A percentile compares a stretch with the other conserved stretches of the same genome.
phyloP scores from a whole-genome alignment of 2,797 vertebrate genomes.

The Taenioides sp. region DNA sequence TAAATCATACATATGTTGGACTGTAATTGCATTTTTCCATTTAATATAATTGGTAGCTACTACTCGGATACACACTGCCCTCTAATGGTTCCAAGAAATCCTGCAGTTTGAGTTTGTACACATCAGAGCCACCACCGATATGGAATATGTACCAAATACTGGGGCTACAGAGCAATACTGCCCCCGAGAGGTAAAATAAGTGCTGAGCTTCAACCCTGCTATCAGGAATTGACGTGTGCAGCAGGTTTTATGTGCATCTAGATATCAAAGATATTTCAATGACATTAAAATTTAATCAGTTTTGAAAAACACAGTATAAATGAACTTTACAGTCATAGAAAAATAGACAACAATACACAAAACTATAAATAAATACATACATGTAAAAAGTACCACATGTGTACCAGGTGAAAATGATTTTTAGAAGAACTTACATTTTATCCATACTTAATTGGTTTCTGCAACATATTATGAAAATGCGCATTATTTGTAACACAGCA shows the following conservation, averaged over 20 bases:
- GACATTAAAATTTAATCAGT: not conserved
- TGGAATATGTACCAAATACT: not conserved
- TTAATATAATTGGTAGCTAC: not conserved
- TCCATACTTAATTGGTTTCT: not conserved
- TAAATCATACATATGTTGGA: conserved; percentile 2
- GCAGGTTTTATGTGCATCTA: not conserved
- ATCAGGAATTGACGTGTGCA: not conserved
- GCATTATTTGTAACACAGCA: conserved; percentile 1
- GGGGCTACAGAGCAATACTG: conserved; percentile 1
- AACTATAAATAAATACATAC: not conserved
- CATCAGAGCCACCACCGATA: not conserved
- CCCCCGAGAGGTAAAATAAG: not conserved
- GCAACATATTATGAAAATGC: not conserved
- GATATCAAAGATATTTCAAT: not conserved
- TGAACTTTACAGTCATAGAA: not conserved
- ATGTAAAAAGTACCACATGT: not conserved
- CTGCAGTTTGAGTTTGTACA: conserved; percentile 8
- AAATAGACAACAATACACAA: not conserved
- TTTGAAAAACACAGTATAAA: not conserved
- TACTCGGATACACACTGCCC: conserved; percentile 40
- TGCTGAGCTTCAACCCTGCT: not conserved
- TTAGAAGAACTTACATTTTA: not conserved
- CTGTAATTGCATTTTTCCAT: conserved; percentile 31
- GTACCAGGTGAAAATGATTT: not conserved
- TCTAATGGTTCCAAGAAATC: conserved; percentile 14